Base-by-base conservation (phyloP, 1,140 invertebrate genomes). In the Sinella curviseta region DNA sequence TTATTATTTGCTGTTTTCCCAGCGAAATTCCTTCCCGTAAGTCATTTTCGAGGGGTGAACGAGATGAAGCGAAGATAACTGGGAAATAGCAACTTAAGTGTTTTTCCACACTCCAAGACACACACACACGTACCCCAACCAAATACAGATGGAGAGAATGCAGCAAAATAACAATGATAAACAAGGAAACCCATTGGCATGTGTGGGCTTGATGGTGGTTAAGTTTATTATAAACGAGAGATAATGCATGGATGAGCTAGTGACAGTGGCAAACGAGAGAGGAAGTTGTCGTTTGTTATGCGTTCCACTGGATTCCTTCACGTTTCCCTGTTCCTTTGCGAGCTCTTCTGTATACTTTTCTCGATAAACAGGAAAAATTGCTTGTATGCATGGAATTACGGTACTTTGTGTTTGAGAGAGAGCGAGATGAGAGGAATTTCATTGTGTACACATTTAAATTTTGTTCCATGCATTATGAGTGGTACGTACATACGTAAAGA, bases 21-120 rank as follows among this genome's bases (percentile, higher is more conserved):
- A 48, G 39, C 12, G 57, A 60, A 60, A 60, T 60, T 26, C 12
- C 57, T 17, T 17, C 24, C 4, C 24, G 14, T 14, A 70, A 70
- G 65, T 33, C 65, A 70, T 70, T 26, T 26, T 33, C 14, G 8
- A 70, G 65, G 8, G 57, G 31, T 31, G 24, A 70, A 70, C 3
- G 65, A 70, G 65, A 70, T 70, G 65, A 70, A 70, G 65, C 65
- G 65, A 70, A 70, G 65, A 70, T 31, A 70, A 70, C 8, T 4
- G 26, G 65, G 24, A 70, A 70, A 70, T 70, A 70, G 30, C 28
- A 70, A 24, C 28, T 70, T 70, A 70, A 70, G 65, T 70, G 65
- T 70, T 70, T 70, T 70, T n/a, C 26, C 8, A 70, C 65, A 70
- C 31, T 12, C 26, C 39, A 48, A 48, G 39, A 48, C 20, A 12